These are phyloP conservation scores for Cuculus canorus DNA, from an alignment of 2,797 vertebrate genomes.

Conservation along the genomic window DNA sequence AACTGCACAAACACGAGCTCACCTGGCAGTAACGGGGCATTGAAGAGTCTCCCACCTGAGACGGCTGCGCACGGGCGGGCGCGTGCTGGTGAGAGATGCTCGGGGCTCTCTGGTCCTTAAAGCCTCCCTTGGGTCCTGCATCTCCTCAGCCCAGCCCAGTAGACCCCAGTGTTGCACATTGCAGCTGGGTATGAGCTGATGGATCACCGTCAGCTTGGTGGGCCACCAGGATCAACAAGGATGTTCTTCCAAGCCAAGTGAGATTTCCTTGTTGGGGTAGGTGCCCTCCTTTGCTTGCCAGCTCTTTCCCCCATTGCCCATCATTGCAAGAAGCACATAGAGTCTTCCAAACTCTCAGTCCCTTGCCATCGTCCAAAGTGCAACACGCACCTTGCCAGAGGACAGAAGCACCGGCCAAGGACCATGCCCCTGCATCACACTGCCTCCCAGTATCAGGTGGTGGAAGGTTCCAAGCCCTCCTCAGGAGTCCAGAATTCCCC, in stretches of 20 bases:
- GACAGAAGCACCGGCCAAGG: not conserved
- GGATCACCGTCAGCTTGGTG: not conserved
- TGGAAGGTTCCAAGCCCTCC: not conserved
- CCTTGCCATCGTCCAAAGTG: not conserved
- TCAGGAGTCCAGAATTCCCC: not conserved
- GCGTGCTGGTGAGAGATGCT: not conserved
- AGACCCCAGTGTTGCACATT: not conserved
- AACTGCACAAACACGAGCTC: conserved; percentile 64
- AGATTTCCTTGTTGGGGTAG: not conserved
- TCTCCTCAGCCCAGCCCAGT: not conserved
- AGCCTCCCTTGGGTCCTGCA: not conserved
- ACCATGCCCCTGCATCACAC: not conserved
- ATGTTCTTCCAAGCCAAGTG: not conserved
- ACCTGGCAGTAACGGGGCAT: conserved; percentile 56
- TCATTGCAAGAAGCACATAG: not conserved
- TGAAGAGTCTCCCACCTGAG: not conserved
- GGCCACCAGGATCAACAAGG: not conserved
- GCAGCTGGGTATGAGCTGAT: not conserved
- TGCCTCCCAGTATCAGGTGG: not conserved
- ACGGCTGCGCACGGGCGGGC: not conserved
- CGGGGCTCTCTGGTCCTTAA: not conserved
- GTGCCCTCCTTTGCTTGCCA: not conserved
- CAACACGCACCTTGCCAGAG: not conserved
- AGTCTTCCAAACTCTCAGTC: not conserved
- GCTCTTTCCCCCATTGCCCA: not conserved